These are phyloP conservation scores for Heliconius cydno DNA, from an alignment of 2,888 invertebrate species.

Conservation along the genomic window DNA sequence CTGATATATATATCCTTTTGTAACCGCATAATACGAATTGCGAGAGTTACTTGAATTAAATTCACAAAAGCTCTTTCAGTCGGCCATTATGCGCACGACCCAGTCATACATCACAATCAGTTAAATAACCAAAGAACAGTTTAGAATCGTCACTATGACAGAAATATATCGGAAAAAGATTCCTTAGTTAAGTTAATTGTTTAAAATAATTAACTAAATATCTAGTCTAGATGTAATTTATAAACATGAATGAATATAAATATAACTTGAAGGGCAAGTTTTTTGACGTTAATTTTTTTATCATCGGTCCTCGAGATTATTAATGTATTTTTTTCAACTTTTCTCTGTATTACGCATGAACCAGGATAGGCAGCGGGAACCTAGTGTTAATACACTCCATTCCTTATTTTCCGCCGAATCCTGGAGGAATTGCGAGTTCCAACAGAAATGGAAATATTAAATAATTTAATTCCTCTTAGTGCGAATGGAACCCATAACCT, in stretches of 20 bases:
- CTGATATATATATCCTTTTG: neutral
- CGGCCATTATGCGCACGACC: conserved; percentile 53
- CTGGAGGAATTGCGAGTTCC: no score
- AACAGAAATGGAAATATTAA: no score
- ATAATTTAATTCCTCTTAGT: no score
- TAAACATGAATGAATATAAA: neutral
- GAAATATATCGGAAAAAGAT: conserved; percentile 38
- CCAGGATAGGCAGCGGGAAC: no score
- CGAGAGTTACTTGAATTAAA: conserved; percentile 22
- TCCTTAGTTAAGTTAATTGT: neutral
- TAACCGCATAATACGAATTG: neutral
- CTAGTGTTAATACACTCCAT: no score
- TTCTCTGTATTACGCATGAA: no score
- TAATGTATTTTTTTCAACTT: no score
- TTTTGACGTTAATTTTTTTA: neutral
- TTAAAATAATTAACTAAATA: neutral
- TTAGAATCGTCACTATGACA: conserved; percentile 51
- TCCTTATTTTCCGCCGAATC: no score
- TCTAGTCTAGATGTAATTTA: neutral
- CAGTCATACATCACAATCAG: conserved; percentile 65
- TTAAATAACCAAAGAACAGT: conserved; percentile 55
- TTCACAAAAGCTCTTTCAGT: conserved; percentile 48
- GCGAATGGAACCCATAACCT: no score
- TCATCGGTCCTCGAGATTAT: no score
- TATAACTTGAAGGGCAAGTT: no score